phyloP scores from a whole-genome alignment of 2,888 invertebrate species.

The Coremacera marginata region DNA sequence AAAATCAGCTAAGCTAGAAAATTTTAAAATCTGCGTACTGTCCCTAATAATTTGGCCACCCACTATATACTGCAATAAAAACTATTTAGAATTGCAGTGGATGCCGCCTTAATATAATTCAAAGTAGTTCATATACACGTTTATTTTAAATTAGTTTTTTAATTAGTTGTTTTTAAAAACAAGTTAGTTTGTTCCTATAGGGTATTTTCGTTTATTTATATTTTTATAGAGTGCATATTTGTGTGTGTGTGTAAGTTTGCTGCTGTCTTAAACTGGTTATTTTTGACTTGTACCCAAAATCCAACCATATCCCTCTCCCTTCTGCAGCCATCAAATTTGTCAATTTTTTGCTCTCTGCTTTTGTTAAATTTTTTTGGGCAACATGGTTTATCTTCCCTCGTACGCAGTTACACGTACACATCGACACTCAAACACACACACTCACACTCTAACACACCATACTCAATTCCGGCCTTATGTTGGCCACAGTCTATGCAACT shows the following conservation, averaged over 20 bases:
- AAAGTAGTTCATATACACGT: too few relatives aligned
- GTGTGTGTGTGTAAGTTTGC: neutral
- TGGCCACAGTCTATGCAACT: constrained; percentile 14
- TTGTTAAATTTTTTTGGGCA: neutral
- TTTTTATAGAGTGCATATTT: neutral
- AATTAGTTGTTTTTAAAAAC: too few relatives aligned
- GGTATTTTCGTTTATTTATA: too few relatives aligned
- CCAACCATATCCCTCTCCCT: neutral
- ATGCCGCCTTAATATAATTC: too few relatives aligned
- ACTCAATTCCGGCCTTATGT: neutral
- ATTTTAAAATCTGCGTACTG: too few relatives aligned
- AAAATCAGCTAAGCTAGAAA: too few relatives aligned
- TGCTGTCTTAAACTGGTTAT: neutral
- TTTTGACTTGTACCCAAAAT: neutral
- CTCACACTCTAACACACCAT: neutral
- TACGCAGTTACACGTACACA: neutral
- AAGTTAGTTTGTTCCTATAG: too few relatives aligned
- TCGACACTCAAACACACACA: neutral
- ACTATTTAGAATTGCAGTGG: too few relatives aligned
- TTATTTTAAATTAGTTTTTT: too few relatives aligned
- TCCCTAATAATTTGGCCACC: too few relatives aligned
- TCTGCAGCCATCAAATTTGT: constrained; percentile 10
- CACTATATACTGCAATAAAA: too few relatives aligned
- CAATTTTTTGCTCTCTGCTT: constrained; percentile 17
- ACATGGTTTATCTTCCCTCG: constrained; percentile 16